Evolutionary conservation across 2,797 vertebrate species (phyloP).

Genomic region (Neomorphus geoffroyi): DNA sequence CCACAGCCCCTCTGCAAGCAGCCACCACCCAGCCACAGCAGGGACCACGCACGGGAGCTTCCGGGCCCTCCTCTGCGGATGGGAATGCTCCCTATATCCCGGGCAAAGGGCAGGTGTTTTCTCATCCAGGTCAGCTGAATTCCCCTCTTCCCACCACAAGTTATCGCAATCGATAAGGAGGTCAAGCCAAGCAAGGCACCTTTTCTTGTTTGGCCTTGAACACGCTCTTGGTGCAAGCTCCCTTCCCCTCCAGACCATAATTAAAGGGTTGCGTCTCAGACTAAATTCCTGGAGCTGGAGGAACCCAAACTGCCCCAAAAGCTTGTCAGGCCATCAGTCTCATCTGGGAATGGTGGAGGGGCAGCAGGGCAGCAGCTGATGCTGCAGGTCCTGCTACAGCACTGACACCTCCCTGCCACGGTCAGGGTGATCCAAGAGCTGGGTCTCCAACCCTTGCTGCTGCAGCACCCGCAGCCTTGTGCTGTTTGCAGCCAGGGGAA

Average conservation of each 20-base stretch:
- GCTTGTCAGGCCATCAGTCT: neutral
- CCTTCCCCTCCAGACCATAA: neutral
- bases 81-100: neutral
- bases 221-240: neutral
- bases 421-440: neutral
- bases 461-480: neutral
- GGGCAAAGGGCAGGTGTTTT: neutral
- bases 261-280: neutral
- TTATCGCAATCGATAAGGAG: neutral
- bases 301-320: neutral
- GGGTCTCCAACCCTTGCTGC: neutral
- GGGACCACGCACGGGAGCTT: neutral
- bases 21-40: neutral
- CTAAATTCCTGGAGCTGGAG: neutral
- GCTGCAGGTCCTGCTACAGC: neutral
- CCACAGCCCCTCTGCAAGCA: neutral
- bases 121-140: neutral
- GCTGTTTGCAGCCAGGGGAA: accelerated
- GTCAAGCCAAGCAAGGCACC: neutral
- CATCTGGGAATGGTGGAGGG: accelerated
- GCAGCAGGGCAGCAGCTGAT: accelerated
- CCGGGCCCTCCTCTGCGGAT: neutral
- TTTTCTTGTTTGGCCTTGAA: neutral
- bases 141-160: neutral
- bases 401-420: accelerated